These are phyloP conservation scores for Poecilobothrus nobilitatus DNA, from an alignment of 2,888 invertebrate genomes.

Conservation along the genomic window DNA sequence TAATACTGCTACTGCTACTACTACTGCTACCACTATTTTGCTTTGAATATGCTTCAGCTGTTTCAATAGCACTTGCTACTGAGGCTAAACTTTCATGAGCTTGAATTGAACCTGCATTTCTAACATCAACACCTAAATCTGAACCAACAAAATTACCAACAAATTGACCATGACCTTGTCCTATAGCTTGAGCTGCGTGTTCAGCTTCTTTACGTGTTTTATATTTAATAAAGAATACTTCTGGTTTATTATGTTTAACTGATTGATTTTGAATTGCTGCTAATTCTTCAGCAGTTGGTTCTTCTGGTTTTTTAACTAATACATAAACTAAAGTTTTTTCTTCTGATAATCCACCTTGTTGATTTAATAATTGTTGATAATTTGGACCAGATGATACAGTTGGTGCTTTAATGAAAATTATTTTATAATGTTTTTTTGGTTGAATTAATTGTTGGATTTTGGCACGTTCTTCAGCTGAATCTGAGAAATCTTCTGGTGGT, in stretches of 20 bases:
- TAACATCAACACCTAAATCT: conserved; percentile 22
- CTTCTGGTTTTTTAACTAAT: conserved; percentile 60
- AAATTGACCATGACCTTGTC: conserved; percentile 11
- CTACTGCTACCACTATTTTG: conserved; percentile 13
- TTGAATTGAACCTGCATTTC: conserved; percentile 18
- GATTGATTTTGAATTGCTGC: conserved; percentile 48
- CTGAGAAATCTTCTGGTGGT: conserved; percentile 72
- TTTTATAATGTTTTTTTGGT: conserved; percentile 64
- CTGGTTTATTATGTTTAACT: conserved; percentile 56
- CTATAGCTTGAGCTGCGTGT: conserved; percentile 20
- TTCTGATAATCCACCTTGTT: conserved; percentile 53
- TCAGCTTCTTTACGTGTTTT: conserved; percentile 49
- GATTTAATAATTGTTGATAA: conserved; percentile 46
- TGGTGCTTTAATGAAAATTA: conserved; percentile 63
- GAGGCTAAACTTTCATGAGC: conserved; percentile 21
- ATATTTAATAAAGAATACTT: conserved; percentile 64
- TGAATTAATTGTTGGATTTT: conserved; percentile 53
- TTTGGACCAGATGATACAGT: conserved; percentile 53
- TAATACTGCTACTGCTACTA: conserved; percentile 13
- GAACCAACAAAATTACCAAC: conserved; percentile 16
- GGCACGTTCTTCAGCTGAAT: conserved; percentile 55
- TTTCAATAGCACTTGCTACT: conserved; percentile 13
- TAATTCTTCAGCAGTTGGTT: conserved; percentile 53
- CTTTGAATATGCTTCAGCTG: conserved; percentile 13
- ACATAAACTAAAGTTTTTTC: conserved; percentile 64